Base-by-base conservation (phyloP, 2,113 vertebrate species). In the Rhea pennata region DNA sequence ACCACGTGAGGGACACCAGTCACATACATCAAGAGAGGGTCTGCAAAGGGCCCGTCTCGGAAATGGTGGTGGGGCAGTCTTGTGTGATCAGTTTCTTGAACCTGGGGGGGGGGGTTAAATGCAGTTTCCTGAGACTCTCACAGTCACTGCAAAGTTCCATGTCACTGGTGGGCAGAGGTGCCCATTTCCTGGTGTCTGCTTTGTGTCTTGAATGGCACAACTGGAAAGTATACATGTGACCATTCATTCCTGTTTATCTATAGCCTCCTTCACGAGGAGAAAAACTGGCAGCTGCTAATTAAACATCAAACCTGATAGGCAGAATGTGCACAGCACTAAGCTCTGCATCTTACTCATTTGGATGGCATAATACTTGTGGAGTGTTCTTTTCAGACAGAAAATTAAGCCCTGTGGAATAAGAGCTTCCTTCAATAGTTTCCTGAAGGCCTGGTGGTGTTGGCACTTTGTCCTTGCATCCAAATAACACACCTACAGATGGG, bases 111-210 rank as follows among this genome's bases (percentile, higher is more conserved):
- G 19, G 48, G 24, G 7, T 36, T 48, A 23, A 15, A 40, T 54
- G 40, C 12, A 20, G 0, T 36, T 77, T 50, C 31, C 64, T 4
- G 17, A 29, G 22, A 9, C 12, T 27, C 10, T 44, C 31, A 3
- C 3, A 10, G 51, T 13, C 5, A 1, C 21, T 50, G 12, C n/a
- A 15, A 77, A 40, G 40, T 21, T 21, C n/a, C 2, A 0, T 40
- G 21, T 50, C 73, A 50, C 46, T 19, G 20, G 5, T 29, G 42
- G 48, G 19, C 61, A 80, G 62, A 84, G 67, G 13, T 64, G 46
- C 16, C 50, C 31, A 3, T 39, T 12, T 15, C 40, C 36, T 2
- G 5, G 17, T 15, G 26, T 58, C 19, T 84, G 44, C 33, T 53
- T 72, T 56, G 53, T 36, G 51, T 26, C 42, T 40, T 5, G 22